Percentiles rank a stretch among this genome's conserved stretches.
Evolutionary conservation across 1,140 invertebrate species (phyloP).

Genomic region (Bombus vancouverensis): DNA sequence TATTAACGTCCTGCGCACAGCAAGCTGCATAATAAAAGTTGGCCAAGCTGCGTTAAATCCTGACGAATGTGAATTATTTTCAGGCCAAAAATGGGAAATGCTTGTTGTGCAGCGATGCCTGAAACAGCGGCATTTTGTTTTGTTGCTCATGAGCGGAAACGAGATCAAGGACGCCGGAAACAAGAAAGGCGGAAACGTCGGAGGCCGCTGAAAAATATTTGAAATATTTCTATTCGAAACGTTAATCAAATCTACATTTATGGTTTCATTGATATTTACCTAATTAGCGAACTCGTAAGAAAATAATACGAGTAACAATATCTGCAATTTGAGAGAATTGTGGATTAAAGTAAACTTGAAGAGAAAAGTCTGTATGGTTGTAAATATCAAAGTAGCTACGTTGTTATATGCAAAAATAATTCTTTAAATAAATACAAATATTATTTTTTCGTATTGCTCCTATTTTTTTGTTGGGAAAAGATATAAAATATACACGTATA

Average conservation of each 20-base stretch:
- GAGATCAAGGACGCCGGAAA: background rate
- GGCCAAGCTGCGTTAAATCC: constrained; percentile 26
- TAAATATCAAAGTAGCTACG: background rate
- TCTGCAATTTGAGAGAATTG: background rate
- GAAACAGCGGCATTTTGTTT: background rate
- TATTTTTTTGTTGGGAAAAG: background rate
- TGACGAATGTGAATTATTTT: constrained; percentile 32
- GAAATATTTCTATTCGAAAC: background rate
- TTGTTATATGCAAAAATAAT: background rate
- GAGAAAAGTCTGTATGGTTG: background rate
- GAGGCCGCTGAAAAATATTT: background rate
- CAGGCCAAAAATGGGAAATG: constrained; percentile 9
- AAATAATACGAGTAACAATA: background rate
- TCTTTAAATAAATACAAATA: background rate
- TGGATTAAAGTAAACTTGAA: background rate
- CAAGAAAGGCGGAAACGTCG: background rate
- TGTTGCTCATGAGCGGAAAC: background rate
- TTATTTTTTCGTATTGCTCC: background rate
- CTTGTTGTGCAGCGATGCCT: constrained; percentile 1
- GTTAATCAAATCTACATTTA: background rate
- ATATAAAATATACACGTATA: background rate
- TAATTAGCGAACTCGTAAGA: background rate
- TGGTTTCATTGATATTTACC: background rate
- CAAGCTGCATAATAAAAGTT: constrained; percentile 22
- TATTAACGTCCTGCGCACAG: constrained; percentile 13